Percentiles rank a stretch among this genome's conserved stretches.
Conservation (phyloP, 2,797 vertebrate genomes). For the Sphenodon punctatus region DNA sequence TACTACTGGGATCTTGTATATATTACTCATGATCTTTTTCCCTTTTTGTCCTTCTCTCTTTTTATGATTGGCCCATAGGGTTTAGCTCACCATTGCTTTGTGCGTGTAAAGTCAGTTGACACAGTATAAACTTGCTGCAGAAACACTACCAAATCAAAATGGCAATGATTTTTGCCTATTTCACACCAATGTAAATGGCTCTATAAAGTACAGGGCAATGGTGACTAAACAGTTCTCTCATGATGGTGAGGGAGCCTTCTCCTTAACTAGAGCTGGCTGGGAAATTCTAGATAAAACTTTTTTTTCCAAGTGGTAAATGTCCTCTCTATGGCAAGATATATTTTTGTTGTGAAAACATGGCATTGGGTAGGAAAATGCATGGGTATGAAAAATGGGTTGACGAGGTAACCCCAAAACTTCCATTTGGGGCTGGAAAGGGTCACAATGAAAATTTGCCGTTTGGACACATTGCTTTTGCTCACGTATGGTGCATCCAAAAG, state of each 20-base stretch:
- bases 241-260: not conserved
- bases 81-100: not conserved
- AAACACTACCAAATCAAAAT: not conserved
- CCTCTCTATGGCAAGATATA: too few relatives aligned
- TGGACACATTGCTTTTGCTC: too few relatives aligned
- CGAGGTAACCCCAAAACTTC: too few relatives aligned
- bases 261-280: not conserved
- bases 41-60: not conserved
- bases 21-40: fast-evolving
- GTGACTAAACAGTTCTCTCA: not conserved
- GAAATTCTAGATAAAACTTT: not conserved
- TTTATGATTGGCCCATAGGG: not conserved
- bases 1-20: not conserved
- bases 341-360: too few relatives aligned
- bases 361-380: too few relatives aligned
- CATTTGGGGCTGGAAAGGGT: too few relatives aligned
- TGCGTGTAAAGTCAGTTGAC: not conserved
- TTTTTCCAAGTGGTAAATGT: too few relatives aligned
- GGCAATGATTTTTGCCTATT: not conserved
- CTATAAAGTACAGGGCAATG: not conserved
- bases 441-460: too few relatives aligned
- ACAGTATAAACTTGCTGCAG: fast-evolving
- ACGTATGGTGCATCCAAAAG: too few relatives aligned
- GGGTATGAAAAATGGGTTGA: too few relatives aligned
- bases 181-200: too few relatives aligned